Base-by-base conservation (phyloP, 2,797 vertebrate species). In the Chaetodon trifasciatus region DNA sequence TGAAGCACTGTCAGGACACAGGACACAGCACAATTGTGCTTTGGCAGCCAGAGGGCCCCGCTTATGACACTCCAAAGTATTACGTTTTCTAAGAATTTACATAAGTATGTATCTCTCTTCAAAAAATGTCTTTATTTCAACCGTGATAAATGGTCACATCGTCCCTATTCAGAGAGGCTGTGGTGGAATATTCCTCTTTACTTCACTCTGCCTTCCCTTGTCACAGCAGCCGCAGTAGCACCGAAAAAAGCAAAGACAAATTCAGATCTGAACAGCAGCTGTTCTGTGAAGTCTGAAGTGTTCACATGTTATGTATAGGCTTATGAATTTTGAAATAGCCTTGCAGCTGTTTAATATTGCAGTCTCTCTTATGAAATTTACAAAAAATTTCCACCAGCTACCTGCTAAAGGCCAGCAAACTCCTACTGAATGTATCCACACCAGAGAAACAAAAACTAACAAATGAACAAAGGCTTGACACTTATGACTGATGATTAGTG, bases 281-380 rank as follows among this genome's bases (percentile, higher is more conserved):
- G 19, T 63, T 53, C 56, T 69, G 63, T 78, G 55, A 82, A 55
- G 67, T 62, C 72, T 61, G 76, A 78, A 63, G 53, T 35, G 28
- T 44, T 82, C 76, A 83, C 63, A 75, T 81, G 79, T 80, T 74
- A 73, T 19, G 63, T 83, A 86, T 83, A 80, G 63, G 60, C 72
- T 32, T 60, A 65, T 86, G 64, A 75, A 88, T 86, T 67, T 75
- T 73, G 67, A 82, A 84, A 44, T 11, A 82, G 73, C 44, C 67
- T 55, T 4, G 60, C 70, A 87, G 79, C 80, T 91, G 44, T 83
- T 91, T 81, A 85, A 89, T 86, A 87, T 81, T 89, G 71, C 83
- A 76, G 68, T 37, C n/a, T 56, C 69, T 91, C 79, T 70, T 78
- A 57, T 87, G 47, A 82, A 89, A 89, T 78, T 60, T 70, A 82